Evolutionary conservation across 2,113 vertebrate species (phyloP), one percentile per base, ranked within the genome.

Genomic region (Gadus macrocephalus): DNA sequence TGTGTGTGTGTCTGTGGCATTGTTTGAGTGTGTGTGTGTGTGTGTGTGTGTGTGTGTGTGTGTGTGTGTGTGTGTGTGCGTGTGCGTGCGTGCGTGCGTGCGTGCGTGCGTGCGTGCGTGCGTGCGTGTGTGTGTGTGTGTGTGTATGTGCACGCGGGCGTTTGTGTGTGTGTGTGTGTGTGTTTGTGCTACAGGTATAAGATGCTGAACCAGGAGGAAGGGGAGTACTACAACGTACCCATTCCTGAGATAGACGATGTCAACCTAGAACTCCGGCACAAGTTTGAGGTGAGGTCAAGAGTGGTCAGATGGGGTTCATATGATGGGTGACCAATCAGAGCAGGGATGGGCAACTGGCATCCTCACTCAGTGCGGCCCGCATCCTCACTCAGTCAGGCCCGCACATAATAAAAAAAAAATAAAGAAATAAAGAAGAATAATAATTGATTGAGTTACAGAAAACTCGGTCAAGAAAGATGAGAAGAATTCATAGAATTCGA

Each of bases 191-290:
- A 16, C 42, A 98, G 96, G 96, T 98, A 95, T 89, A 98, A 98
- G 74, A 53, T 98, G 87, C 92, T 98, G 68, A 98, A 96, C 81
- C 94, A 97, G 71, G 96, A 98, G 69, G 96, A 98, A 80, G 96
- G 96, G 0, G 96, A 98, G 84, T 98, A 98, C 84, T 98, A 98
- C 81, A 98, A 96, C 0, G 96, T 98, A 1, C 96, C 96, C 69
- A 98, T 98, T 75, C 95, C 96, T 0, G 96, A 98, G 78, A 94
- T 93, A 20, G 95, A 93, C 0, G 95, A 95, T 66, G 93, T 94
- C 55, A 95, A 98, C 68, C 66, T 91, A 81, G 96, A 98, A 73
- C 92, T 98, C 64, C 84, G 94, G 53, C 96, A 98, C 87, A 49
- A 49, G 42, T 49, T 49, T 49, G 42, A 49, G 42, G 42, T 49